phyloP scores from a whole-genome alignment of 37 sponge, comb jelly and placozoan genomes.

The Oopsacas minuta region DNA sequence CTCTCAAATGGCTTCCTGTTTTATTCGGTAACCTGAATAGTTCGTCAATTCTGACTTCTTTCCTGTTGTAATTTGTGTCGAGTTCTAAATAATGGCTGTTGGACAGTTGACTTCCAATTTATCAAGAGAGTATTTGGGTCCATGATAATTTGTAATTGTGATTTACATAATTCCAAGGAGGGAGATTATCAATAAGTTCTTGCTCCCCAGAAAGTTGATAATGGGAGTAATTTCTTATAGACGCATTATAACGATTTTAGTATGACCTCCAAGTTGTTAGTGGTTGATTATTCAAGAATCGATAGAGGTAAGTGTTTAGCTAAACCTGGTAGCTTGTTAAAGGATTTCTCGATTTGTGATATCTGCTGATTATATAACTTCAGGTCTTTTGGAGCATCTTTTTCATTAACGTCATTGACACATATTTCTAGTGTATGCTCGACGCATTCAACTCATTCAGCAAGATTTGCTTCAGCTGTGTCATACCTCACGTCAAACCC shows the following conservation, averaged over 20 bases:
- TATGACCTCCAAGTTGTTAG: not conserved
- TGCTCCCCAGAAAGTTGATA: slow-evolving; percentile 18
- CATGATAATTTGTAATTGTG: slow-evolving; percentile 2
- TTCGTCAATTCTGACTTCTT: slow-evolving; percentile 15
- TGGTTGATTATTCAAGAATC: slow-evolving; percentile 10
- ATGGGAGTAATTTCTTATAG: slow-evolving; percentile 17
- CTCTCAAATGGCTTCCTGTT: slow-evolving; percentile 17
- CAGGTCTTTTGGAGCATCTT: slow-evolving; percentile 10
- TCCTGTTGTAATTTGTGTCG: not conserved
- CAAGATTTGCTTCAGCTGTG: not conserved
- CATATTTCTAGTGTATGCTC: not conserved
- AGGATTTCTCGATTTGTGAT: not conserved
- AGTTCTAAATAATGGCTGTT: slow-evolving; percentile 11
- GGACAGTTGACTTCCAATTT: not conserved
- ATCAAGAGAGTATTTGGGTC: not conserved
- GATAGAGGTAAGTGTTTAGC: slow-evolving; percentile 17
- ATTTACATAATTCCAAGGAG: slow-evolving; percentile 16
- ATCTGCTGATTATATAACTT: slow-evolving; percentile 10
- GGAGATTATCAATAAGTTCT: slow-evolving; percentile 12
- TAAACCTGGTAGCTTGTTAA: not conserved
- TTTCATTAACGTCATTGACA: not conserved
- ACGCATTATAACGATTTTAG: not conserved
- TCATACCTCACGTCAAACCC: slow-evolving; percentile 12
- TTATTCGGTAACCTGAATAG: not conserved
- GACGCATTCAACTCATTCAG: not conserved